A percentile compares a stretch with the other conserved stretches of the same genome.
Conservation (phyloP, 1,140 invertebrate genomes). For the Drosophila busckii region DNA sequence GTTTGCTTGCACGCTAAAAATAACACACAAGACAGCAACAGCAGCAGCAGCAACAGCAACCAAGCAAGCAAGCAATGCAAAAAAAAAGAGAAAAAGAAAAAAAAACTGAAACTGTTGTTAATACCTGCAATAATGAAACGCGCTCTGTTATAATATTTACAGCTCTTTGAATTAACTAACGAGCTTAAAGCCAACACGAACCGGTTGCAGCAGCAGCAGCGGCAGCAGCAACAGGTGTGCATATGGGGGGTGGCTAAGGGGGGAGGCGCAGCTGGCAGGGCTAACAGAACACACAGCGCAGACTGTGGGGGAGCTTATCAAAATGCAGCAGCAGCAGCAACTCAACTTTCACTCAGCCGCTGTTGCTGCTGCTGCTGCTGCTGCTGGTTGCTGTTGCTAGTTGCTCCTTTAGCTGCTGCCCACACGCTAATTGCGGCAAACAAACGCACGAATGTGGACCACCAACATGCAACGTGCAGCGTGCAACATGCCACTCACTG, state of each 20-base stretch:
- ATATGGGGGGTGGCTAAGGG: background rate
- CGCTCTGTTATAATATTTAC: slow-evolving; percentile 71
- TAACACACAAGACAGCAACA: background rate
- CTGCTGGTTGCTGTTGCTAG: background rate
- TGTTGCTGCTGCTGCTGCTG: slow-evolving; percentile 4
- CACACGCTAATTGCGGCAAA: slow-evolving; percentile 51
- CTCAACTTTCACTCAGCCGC: slow-evolving; percentile 37
- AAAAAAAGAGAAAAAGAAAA: background rate
- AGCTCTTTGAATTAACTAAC: slow-evolving; percentile 72
- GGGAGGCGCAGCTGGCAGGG: background rate
- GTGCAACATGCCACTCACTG: slow-evolving; percentile 38
- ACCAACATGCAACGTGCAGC: slow-evolving; percentile 40
- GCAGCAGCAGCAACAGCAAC: background rate
- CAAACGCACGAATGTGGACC: slow-evolving; percentile 48
- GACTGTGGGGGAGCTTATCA: slow-evolving; percentile 43
- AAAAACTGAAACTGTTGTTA: slow-evolving; percentile 36
- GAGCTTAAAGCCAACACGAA: slow-evolving; percentile 41
- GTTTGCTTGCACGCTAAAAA: slow-evolving; percentile 25
- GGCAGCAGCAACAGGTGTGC: slow-evolving; percentile 54
- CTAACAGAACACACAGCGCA: background rate
- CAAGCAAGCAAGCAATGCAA: too few relatives aligned
- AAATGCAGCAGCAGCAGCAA: slow-evolving; percentile 26
- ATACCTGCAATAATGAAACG: slow-evolving; percentile 73
- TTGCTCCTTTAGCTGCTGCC: slow-evolving; percentile 21
- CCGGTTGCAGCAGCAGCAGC: slow-evolving; percentile 39